phyloP scores from a whole-genome alignment of 2,797 vertebrate species.

The Echiichthys vipera region DNA sequence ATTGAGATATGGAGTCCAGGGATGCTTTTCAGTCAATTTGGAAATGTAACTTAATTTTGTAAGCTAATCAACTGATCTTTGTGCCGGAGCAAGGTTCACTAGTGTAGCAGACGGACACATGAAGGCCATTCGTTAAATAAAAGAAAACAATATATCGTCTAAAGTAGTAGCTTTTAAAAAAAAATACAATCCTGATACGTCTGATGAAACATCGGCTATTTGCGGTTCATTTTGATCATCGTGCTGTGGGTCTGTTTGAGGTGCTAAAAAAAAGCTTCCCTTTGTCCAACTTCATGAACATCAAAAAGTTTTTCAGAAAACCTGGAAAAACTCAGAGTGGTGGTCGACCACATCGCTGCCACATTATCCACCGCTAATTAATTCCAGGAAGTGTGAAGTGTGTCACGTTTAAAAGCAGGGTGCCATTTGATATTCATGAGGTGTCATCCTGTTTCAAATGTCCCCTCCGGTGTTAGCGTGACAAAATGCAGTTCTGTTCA shows the following conservation, averaged over 20 bases:
- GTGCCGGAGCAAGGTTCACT: constrained; percentile 43
- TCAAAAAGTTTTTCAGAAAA: constrained; percentile 64
- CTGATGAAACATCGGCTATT: constrained; percentile 12
- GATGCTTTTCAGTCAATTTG: constrained; percentile 63
- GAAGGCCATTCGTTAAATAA: background rate
- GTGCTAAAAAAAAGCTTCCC: background rate
- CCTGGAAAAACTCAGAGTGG: constrained; percentile 55
- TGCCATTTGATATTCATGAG: constrained; percentile 81
- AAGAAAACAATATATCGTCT: background rate
- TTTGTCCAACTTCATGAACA: constrained; percentile 21
- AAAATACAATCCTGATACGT: background rate
- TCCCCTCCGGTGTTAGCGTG: constrained; percentile 71
- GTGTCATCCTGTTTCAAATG: constrained; percentile 72
- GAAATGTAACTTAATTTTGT: constrained; percentile 52
- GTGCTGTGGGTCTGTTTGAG: constrained; percentile 19
- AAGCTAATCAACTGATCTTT: constrained; percentile 68
- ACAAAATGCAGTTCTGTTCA: constrained; percentile 68
- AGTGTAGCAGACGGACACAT: constrained; percentile 15
- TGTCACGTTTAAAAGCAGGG: constrained; percentile 74
- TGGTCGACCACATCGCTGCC: constrained; percentile 47
- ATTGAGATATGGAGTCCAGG: constrained; percentile 62
- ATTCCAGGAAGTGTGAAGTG: constrained; percentile 76
- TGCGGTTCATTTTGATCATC: constrained; percentile 31
- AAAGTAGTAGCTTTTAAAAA: background rate
- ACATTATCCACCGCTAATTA: constrained; percentile 75